Evolutionary conservation across 2,113 vertebrate species (phyloP), one percentile per base, ranked within the genome.

Genomic region (Ploceus nigricollis): DNA sequence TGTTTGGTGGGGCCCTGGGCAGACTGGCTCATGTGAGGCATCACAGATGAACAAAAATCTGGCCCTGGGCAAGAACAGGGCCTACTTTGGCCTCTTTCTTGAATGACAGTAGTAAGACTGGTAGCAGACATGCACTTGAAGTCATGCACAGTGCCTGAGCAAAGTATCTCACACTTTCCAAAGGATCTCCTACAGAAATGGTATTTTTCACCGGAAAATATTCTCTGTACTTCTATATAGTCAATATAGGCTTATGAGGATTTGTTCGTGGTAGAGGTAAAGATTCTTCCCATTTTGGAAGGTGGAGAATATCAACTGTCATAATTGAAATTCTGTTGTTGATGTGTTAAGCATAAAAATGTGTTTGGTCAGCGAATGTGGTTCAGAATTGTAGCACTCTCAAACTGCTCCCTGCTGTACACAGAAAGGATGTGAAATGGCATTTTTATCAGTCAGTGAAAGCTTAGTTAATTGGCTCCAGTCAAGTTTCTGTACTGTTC

Each of bases 391-490:
- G 22, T 58, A 79, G 31, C 9, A 2, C 44, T 18, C 70, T 70
- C 90, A 78, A n/a, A 75, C 61, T 78, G 33, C 40, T 93, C 45
- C 73, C 89, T 53, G 77, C 87, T 89, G 78, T 24, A 84, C 22
- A 23, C 76, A 69, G 87, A 76, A 80, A 82, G 64, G 77, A 66
- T 90, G 48, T 1, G 2, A 93, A 84, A 82, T 94, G 91, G 82
- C 87, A 58, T 94, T 94, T 90, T 90, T 95, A 96, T 94, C 95
- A 93, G 83, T 61, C 85, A 86, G 92, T 86, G 93, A 94, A 96
- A 95, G 95, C 84, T 90, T 70, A 15, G 50, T 89, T 97, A 96
- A 97, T 96, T 96, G 92, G 93, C 90, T 93, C 44, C 80, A 96
- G 90, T 89, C 89, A 87, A 96, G 77, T 90, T 90, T 60, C 88